phyloP scores from a whole-genome alignment of 2,888 invertebrate genomes.

The Dolichopus griseipennis region DNA sequence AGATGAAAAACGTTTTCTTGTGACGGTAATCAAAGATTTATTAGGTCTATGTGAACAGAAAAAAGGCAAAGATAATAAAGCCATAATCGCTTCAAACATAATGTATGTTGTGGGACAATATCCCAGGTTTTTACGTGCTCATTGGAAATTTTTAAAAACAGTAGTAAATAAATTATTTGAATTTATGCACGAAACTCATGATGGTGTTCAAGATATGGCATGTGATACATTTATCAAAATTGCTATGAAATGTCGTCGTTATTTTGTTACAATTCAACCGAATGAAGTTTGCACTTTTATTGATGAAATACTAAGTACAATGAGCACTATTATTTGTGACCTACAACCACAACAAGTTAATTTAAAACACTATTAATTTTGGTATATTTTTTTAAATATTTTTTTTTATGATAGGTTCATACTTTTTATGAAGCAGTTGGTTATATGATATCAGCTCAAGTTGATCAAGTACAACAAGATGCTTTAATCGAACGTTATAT shows the following conservation, averaged over 20 bases:
- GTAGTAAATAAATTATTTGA: conserved; percentile 99
- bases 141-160: conserved; percentile 99
- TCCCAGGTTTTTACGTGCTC: conserved; percentile 94
- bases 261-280: conserved; percentile 93
- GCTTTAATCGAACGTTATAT: conserved; percentile 95
- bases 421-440: conserved; percentile 99
- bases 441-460: conserved; percentile 95
- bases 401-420: conserved; percentile 48
- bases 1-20: conserved; percentile 97
- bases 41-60: conserved; percentile 97
- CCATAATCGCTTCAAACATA: conserved; percentile 98
- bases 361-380: not conserved
- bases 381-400: not conserved
- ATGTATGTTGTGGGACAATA: conserved; percentile 99
- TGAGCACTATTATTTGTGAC: conserved; percentile 97
- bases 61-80: conserved; percentile 96
- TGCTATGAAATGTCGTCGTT: conserved; percentile 92
- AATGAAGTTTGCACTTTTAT: conserved; percentile 97
- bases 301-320: conserved; percentile 92
- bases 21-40: conserved; percentile 96
- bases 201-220: conserved; percentile 99
- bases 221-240: conserved; percentile 99
- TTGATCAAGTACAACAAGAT: conserved; percentile 84
- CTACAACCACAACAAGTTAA: conserved; percentile 90
- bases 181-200: conserved; percentile 99